Percentiles rank a stretch among this genome's conserved stretches.
Conservation (phyloP, 2,888 invertebrate species). For the Drosophila mimica region DNA sequence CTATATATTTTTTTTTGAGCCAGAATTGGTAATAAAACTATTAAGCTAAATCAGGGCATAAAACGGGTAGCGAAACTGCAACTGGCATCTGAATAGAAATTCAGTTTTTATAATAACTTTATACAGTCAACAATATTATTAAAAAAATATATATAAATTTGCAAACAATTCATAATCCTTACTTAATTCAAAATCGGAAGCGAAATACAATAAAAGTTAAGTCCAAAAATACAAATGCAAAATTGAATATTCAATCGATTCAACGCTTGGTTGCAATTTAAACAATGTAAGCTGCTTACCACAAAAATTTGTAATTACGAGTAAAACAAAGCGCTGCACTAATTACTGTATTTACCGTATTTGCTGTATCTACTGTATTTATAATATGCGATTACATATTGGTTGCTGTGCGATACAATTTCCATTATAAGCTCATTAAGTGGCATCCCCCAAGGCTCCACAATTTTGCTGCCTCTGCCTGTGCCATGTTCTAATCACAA, state of each 20-base stretch:
- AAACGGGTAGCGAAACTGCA: background rate
- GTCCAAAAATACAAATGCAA: background rate
- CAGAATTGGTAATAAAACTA: background rate
- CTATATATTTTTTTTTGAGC: too few relatives aligned
- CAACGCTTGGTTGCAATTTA: background rate
- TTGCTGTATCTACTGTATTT: constrained; percentile 8
- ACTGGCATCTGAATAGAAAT: background rate
- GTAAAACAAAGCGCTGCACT: constrained; percentile 12
- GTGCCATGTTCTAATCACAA: constrained; percentile 40
- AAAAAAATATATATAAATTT: too few relatives aligned
- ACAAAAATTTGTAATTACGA: constrained; percentile 7
- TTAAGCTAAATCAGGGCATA: background rate
- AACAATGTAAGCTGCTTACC: constrained; percentile 6
- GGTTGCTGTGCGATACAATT: constrained; percentile 31
- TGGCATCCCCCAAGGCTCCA: constrained; percentile 28
- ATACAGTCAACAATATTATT: background rate
- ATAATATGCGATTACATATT: constrained; percentile 24
- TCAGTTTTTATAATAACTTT: too few relatives aligned
- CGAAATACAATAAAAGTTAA: background rate
- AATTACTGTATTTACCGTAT: constrained; percentile 22
- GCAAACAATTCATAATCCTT: background rate
- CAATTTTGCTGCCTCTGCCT: background rate
- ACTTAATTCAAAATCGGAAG: background rate
- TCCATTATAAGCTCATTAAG: constrained; percentile 74
- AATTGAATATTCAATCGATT: background rate